Evolutionary conservation across 2,113 vertebrate genomes (phyloP).

Genomic region (Sphaerodactylus townsendi): DNA sequence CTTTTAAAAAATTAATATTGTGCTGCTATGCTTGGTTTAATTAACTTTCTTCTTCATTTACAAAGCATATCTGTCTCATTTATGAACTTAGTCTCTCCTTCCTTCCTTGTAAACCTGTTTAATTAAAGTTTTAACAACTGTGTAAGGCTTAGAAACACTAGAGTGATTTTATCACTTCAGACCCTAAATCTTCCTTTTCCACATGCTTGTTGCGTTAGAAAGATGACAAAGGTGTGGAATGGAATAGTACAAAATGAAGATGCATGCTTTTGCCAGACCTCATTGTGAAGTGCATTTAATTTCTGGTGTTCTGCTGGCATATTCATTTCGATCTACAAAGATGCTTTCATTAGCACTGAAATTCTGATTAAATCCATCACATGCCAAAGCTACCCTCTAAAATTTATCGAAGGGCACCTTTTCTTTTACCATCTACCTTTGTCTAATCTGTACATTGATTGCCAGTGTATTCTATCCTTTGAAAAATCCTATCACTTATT

Average conservation of each 20-base stretch:
- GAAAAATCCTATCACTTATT: constrained; percentile 53
- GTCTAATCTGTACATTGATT: constrained; percentile 55
- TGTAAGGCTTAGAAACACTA: constrained; percentile 68
- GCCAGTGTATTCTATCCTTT: constrained; percentile 50
- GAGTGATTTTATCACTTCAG: constrained; percentile 64
- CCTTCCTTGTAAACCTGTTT: constrained; percentile 70
- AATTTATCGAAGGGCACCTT: constrained; percentile 60
- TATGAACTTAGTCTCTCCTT: constrained; percentile 72
- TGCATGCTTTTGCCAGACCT: not conserved
- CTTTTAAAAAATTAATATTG: constrained; percentile 80
- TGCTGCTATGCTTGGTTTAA: constrained; percentile 72
- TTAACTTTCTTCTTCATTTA: constrained; percentile 79
- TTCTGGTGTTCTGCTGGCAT: constrained; percentile 10
- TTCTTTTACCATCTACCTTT: constrained; percentile 35
- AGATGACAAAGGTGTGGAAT: not conserved
- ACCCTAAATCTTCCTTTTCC: constrained; percentile 61
- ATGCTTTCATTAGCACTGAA: constrained; percentile 33
- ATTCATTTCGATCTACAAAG: constrained; percentile 52
- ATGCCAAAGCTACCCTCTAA: constrained; percentile 39
- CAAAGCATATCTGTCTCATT: constrained; percentile 77
- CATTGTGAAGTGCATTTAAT: not conserved
- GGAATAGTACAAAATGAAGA: constrained; percentile 2
- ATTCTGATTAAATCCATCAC: constrained; percentile 58
- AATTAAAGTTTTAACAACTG: constrained; percentile 79
- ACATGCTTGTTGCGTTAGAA: constrained; percentile 32